Evolutionary conservation across 2,797 vertebrate genomes (phyloP), one percentile per base, ranked within the genome.

Genomic region (Clamator glandarius): DNA sequence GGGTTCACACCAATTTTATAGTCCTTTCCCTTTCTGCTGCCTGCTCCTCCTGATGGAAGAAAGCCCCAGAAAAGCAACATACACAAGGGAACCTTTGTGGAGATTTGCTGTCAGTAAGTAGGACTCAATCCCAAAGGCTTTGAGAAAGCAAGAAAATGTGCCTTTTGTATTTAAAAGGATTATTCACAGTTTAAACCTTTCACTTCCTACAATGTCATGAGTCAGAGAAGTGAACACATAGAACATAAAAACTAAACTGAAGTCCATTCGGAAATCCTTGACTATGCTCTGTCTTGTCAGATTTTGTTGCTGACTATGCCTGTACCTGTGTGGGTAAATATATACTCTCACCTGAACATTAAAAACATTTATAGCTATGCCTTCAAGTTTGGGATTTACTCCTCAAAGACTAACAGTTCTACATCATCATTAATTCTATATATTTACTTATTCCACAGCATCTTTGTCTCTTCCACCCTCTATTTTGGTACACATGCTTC

Each of bases 361-460:
- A 75, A 85, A 94, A 94, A 15, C 10, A 44, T 80, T 83, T 84
- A 89, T 11, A 15, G 21, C 29, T 89, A 16, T 25, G n/a, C 66
- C 72, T 93, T 93, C 68, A 64, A 66, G 68, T 66, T 36, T 42
- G 50, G n/a, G 39, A 80, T 95, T 94, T 95, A 90, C n/a, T 77
- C 81, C 11, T 74, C 68, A 46, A 87, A 86, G 62, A 29, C 80
- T 67, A 94, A 73, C 46, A 74, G 87, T 72, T 87, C 64, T 66
- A 62, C 28, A 42, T 54, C 55, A 54, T 44, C 31, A 15, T 50
- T 24, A 51, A 21, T 55, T 78, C 44, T 23, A 67, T 29, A 63
- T 18, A 54, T 63, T 39, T 39, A 75, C 54, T 55, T 70, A 63
- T 63, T 92, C 28, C 80, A 85, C 48, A 46, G 39, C 48, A 75